Base-by-base conservation (phyloP, 2,113 vertebrate species). In the Microtus montanus region DNA sequence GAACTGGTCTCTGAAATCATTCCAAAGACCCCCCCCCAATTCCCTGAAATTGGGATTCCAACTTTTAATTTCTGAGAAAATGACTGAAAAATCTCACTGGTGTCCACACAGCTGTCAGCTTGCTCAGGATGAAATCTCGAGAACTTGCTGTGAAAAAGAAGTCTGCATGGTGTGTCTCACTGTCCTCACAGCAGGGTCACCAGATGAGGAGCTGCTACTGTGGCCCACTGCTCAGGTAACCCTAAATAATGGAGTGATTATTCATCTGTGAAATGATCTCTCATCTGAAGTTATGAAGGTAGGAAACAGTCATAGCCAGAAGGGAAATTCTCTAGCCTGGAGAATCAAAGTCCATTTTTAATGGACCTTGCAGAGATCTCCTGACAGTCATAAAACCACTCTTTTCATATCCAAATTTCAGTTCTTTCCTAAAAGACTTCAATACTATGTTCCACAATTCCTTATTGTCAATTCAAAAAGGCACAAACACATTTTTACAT, bases 21-120 rank as follows among this genome's bases (percentile, higher is more conserved):
- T 6, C 4, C 8, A 47, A 22, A 54, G 38, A 38, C 61, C 0
- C 26, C 2, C 54, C 2, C 0, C 3, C 54, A 52, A 80, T 75
- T 77, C 5, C 4, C 15, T 33, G 28, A 92, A 64, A 90, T 44
- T 66, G 28, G 63, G 74, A 90, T 47, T 52, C 49, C 80, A 71
- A 61, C 41, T 92, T 93, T 24, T 64, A 88, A n/a, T 90, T 92
- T 94, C 71, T 85, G 63, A 83, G 44, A 61, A 41, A 66, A 9
- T 68, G 63, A 35, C 77, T 52, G 47, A 15, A 79, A 79, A 35
- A 35, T 22, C n/a, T 38, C 33, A 77, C 61, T 52, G 35, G 1
- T 33, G 2, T 28, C 70, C 38, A 24, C 82, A 38, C 58, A 41
- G 41, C 28, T 20, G 49, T 12, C 14, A 49, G 24, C 58, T 28